These are phyloP conservation scores for Abrostola triplasia DNA, from an alignment of 2,888 invertebrate species.

Conservation along the genomic window DNA sequence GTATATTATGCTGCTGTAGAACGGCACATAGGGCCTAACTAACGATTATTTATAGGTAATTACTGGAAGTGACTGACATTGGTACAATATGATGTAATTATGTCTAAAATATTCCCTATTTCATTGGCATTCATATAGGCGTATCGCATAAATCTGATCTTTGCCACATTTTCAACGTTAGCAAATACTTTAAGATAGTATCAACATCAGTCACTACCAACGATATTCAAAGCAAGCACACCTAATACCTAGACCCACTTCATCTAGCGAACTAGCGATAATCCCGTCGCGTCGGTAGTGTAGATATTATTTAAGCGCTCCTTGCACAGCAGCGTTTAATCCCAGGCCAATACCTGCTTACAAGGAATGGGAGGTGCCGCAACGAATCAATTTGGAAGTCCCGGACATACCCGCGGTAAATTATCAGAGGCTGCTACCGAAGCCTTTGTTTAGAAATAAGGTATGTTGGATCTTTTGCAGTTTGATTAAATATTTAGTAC, in stretches of 20 bases:
- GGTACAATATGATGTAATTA: too few species aligned
- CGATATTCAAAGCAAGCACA: slow-evolving; percentile 13
- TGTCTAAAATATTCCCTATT: too few species aligned
- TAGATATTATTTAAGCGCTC: slow-evolving; percentile 45
- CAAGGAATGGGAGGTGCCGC: slow-evolving; percentile 54
- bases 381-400: slow-evolving; percentile 54
- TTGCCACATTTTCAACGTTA: too few species aligned
- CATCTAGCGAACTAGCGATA: slow-evolving; percentile 9
- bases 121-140: too few species aligned
- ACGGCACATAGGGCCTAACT: too few species aligned
- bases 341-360: slow-evolving; percentile 58
- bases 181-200: background rate
- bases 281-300: slow-evolving; percentile 6
- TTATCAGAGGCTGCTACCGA: slow-evolving; percentile 44
- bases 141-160: background rate
- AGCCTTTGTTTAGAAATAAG: slow-evolving; percentile 51
- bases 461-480: slow-evolving; percentile 25
- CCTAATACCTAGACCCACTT: slow-evolving; percentile 9
- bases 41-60: too few species aligned
- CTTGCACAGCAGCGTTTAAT: slow-evolving; percentile 46
- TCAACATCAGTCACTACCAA: background rate
- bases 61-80: too few species aligned
- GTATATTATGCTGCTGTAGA: too few species aligned
- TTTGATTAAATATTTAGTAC: background rate
- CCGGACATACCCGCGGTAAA: slow-evolving; percentile 49